Evolutionary conservation across 2,797 vertebrate species (phyloP).

Genomic region (Crax fasciolata): DNA sequence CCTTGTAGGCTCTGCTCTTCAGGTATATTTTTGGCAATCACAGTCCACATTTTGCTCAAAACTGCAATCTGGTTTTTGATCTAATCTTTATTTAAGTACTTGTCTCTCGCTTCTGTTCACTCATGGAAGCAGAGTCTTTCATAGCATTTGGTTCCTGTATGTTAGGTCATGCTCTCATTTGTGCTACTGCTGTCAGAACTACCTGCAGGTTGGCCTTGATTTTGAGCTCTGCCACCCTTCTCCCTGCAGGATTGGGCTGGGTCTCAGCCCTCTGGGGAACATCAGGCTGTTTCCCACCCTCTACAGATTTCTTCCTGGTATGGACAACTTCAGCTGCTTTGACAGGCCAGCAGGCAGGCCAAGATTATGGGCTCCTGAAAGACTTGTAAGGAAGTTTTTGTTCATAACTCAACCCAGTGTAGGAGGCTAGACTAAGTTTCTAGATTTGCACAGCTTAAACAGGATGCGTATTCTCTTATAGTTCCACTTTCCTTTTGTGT

Average conservation of each 20-base stretch:
- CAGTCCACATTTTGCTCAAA: not conserved
- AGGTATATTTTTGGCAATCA: not conserved
- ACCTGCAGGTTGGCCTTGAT: not conserved
- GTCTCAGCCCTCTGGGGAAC: not conserved
- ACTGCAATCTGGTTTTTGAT: not conserved
- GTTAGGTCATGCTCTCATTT: not conserved
- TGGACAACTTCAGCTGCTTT: not conserved
- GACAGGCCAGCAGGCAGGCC: not conserved
- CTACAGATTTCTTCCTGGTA: not conserved
- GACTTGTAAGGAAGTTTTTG: not conserved
- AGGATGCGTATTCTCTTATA: not conserved
- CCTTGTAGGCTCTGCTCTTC: not conserved
- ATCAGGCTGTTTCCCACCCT: accelerated
- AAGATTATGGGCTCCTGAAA: not conserved
- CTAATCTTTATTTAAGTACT: not conserved
- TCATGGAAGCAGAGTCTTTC: not conserved
- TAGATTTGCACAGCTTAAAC: not conserved
- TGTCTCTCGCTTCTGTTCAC: not conserved
- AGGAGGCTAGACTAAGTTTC: not conserved
- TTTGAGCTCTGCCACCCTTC: not conserved
- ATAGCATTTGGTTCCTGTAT: not conserved
- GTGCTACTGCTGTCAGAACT: not conserved
- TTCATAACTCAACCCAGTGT: not conserved
- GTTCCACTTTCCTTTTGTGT: not conserved
- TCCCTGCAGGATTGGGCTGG: not conserved